Conservation (phyloP, 2,797 vertebrate genomes). For the Danio jaintianensis region DNA sequence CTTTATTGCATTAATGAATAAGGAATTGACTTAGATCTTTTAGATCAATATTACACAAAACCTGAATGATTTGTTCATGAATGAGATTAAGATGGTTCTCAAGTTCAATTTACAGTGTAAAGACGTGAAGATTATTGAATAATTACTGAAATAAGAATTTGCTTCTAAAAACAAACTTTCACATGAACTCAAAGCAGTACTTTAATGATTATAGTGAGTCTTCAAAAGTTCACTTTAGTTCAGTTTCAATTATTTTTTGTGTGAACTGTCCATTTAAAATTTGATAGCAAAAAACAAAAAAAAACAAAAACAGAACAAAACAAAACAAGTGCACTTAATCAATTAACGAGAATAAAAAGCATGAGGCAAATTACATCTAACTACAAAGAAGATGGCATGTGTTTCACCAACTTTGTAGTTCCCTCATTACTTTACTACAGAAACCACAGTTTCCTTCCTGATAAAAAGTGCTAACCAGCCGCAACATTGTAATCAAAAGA, state of each 20-base stretch:
- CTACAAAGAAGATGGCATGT: background rate
- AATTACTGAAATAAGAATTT: background rate
- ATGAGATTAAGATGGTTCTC: background rate
- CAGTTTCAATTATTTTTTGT: background rate
- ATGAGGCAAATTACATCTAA: background rate
- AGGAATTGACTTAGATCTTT: background rate
- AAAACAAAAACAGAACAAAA: too few relatives aligned
- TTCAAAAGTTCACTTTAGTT: too few relatives aligned
- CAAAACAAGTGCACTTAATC: background rate
- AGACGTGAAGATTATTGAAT: background rate
- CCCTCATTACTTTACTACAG: background rate
- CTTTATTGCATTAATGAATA: background rate
- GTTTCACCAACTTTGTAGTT: background rate
- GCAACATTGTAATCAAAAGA: background rate
- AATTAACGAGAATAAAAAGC: background rate
- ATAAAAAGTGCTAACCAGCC: background rate
- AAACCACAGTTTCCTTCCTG: background rate
- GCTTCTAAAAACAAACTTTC: background rate
- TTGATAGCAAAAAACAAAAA: background rate
- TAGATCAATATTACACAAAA: background rate
- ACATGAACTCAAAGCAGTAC: background rate
- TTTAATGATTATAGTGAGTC: too few relatives aligned
- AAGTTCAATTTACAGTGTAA: background rate
- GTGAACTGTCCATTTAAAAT: background rate
- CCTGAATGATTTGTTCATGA: background rate